These are phyloP conservation scores for Polymixis lichenea DNA, from an alignment of 2,888 invertebrate genomes.

Conservation along the genomic window DNA sequence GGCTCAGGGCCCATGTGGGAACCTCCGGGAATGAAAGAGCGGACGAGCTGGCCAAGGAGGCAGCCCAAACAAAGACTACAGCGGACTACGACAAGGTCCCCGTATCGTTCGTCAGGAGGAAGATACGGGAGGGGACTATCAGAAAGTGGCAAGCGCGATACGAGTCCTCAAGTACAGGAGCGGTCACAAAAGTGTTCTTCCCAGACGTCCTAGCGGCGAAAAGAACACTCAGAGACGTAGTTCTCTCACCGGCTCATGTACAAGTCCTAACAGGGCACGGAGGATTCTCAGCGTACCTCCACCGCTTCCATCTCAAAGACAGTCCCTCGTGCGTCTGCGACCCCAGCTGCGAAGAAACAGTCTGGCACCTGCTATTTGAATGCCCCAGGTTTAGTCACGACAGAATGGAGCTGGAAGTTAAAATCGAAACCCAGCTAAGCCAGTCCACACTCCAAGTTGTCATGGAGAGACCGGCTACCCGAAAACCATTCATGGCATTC, in stretches of 20 bases:
- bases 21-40: slow-evolving; percentile 10
- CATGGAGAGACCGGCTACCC: background rate
- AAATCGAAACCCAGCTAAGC: background rate
- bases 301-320: slow-evolving; percentile 10
- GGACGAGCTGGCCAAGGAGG: background rate
- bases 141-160: too few relatives aligned
- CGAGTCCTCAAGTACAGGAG: too few relatives aligned
- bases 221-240: too few relatives aligned
- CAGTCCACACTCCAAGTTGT: background rate
- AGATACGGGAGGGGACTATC: too few relatives aligned
- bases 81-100: too few relatives aligned
- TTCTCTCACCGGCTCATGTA: too few relatives aligned
- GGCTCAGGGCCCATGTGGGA: slow-evolving; percentile 8
- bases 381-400: slow-evolving; percentile 6
- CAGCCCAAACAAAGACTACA: too few relatives aligned
- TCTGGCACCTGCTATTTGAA: background rate
- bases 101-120: too few relatives aligned
- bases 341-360: background rate
- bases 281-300: slow-evolving; percentile 28
- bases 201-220: too few relatives aligned
- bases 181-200: too few relatives aligned
- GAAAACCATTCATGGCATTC: background rate
- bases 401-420: slow-evolving; percentile 2
- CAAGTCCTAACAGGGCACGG: slow-evolving; percentile 36
- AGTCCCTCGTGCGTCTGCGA: slow-evolving; percentile 34